Base-by-base conservation (phyloP, 2,797 vertebrate genomes). In the Menidia menidia region DNA sequence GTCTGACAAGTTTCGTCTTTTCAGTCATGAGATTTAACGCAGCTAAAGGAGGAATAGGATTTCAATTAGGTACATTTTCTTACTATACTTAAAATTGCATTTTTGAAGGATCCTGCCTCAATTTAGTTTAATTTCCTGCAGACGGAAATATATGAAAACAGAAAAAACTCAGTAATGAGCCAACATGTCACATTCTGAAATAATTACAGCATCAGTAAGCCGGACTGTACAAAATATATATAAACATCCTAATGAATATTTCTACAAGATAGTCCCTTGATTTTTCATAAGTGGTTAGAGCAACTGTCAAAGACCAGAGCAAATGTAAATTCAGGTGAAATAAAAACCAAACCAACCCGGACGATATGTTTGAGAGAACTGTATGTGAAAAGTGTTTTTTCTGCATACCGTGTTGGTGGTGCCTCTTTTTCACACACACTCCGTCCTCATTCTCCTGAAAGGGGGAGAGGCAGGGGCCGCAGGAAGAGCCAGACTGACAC, bases 381-480 rank as follows among this genome's bases (percentile, higher is more conserved):
- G 25, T 33, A 18, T n/a, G 32, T 56, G 10, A 18, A 44, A 6
- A 19, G 6, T 9, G 54, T 1, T 43, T 69, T 44, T 7, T 59
- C 3, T 41, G 32, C 73, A 11, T 95, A 97, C 96, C 93, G 0
- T 39, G 73, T 52, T 60, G 68, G 13, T 3, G 78, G 53, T 47
- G 73, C 7, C 16, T 75, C 64, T 0, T 83, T 58, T 0, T 2
- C 60, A 95, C 32, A 0, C 96, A 98, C 51, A 4, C 77, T 14
- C 95, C 94, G 0, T 14, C 80, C 2, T 68, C 16, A 0, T 95
- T 90, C 74, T 98, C 96, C 52, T 75, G 85, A 68, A 96, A 91
- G 4, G 84, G 41, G 1, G 59, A 6, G 42, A 94, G 84, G 78
- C 96, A 98, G 57, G 94, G 92, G 16, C 96, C 96, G 0, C 96